Conservation (phyloP, 2,113 vertebrate species). For the Brachionichthys hirsutus region DNA sequence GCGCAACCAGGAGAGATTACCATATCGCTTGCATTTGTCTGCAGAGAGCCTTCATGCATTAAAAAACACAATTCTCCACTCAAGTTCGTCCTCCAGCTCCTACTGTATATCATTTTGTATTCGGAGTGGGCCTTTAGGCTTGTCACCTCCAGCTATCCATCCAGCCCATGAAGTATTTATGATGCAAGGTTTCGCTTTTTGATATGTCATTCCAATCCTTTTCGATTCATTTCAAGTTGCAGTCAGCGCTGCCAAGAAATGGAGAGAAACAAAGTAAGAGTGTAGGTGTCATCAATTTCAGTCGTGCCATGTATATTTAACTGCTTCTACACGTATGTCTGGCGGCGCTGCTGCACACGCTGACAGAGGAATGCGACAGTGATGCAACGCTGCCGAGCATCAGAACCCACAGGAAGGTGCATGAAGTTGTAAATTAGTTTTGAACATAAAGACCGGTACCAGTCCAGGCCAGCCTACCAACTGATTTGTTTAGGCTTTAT, state of each 20-base stretch:
- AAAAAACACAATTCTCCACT: constrained; percentile 68
- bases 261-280: constrained; percentile 29
- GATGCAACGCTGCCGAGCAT: constrained; percentile 20
- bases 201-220: constrained; percentile 42
- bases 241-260: constrained; percentile 33
- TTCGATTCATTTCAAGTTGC: constrained; percentile 17
- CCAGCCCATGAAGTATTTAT: constrained; percentile 67
- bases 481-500: constrained; percentile 31
- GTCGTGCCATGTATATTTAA: constrained; percentile 38
- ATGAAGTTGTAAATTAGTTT: constrained; percentile 28
- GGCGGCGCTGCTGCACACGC: not conserved
- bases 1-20: constrained; percentile 56
- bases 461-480: constrained; percentile 19
- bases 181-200: constrained; percentile 56
- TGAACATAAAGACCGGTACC: constrained; percentile 35
- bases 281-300: constrained; percentile 32
- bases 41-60: constrained; percentile 58
- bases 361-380: constrained; percentile 25
- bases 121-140: constrained; percentile 43
- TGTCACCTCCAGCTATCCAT: constrained; percentile 65
- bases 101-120: constrained; percentile 66
- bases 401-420: constrained; percentile 17
- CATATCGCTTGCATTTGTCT: constrained; percentile 55
- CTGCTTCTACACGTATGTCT: not conserved
- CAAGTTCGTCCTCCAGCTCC: constrained; percentile 30